Evolutionary conservation across 2,113 vertebrate genomes (phyloP), one percentile per base, ranked within the genome.

Genomic region (Prinia subflava): DNA sequence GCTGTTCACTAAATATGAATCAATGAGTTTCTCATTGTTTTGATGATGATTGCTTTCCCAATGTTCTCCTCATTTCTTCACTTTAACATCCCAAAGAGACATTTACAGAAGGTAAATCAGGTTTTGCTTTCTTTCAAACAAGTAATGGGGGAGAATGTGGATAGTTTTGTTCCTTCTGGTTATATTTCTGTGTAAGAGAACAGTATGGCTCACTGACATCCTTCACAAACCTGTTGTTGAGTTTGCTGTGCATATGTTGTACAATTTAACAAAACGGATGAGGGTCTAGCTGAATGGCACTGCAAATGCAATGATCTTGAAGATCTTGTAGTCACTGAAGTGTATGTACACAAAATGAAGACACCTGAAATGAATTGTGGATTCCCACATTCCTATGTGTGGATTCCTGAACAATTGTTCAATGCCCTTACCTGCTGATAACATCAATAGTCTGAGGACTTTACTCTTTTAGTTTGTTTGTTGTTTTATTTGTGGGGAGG

Each of bases 1-100:
- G 18, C 47, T 89, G 33, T 69, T 93, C 92, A 77, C 80, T 44
- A 83, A 73, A 86, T 30, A 89, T 3, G 77, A 80, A 77, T 86
- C 25, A 74, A 42, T 62, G 49, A 69, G 7, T 53, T 93, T 84
- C 46, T 95, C 16, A 39, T 94, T 2, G 46, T 80, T 86, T 74
- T 71, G 35, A 41, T 80, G 27, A 76, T 7, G 3, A 90, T 5
- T 31, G 8, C 2, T 87, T 89, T 77, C 16, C 17, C 18, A 64
- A 30, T 52, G 10, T 37, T 90, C 23, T 70, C 24, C 39, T 47
- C 4, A 33, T 13, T 89, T 63, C 33, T 82, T 71, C 4, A 1
- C 63, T 87, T 10, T 46, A 68, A 3, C 31, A 85, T 56, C 28
- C 37, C 30, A 56, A 75, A 60, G 12, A 31, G 33, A 28, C 8